A percentile compares a stretch with the other conserved stretches of the same genome.
phyloP scores from a whole-genome alignment of 2,888 invertebrate species.

The Lycia hirtaria region DNA sequence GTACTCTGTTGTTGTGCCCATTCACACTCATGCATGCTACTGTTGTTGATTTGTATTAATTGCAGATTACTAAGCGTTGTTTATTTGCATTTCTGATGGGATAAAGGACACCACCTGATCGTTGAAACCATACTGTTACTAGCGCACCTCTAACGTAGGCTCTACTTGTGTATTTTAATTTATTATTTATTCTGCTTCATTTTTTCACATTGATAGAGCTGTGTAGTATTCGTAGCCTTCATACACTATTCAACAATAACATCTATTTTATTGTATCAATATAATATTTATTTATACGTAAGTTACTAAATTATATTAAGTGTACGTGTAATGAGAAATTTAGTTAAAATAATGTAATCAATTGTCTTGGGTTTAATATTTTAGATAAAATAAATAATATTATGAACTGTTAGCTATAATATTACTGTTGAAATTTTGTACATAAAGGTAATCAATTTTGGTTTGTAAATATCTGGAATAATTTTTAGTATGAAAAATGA shows the following conservation, averaged over 20 bases:
- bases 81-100: background rate
- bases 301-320: slow-evolving; percentile 8
- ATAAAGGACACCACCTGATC: background rate
- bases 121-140: background rate
- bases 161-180: background rate
- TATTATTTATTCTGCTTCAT: background rate
- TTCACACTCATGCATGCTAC: too few relatives aligned
- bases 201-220: background rate
- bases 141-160: background rate
- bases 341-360: background rate
- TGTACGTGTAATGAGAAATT: slow-evolving; percentile 9
- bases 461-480: slow-evolving; percentile 38
- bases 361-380: slow-evolving; percentile 7
- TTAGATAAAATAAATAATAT: background rate
- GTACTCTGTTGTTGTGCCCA: too few relatives aligned
- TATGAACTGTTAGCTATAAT: background rate
- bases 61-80: too few relatives aligned
- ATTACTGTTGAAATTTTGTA: slow-evolving; percentile 29
- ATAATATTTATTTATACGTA: slow-evolving; percentile 28
- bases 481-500: too few relatives aligned
- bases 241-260: background rate
- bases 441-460: slow-evolving; percentile 32
- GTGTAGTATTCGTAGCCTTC: background rate
- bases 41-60: too few relatives aligned
- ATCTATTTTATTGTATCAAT: slow-evolving; percentile 9